Evolutionary conservation across 2,113 vertebrate species (phyloP), one percentile per base, ranked within the genome.

Genomic region (Aplodontia rufa): DNA sequence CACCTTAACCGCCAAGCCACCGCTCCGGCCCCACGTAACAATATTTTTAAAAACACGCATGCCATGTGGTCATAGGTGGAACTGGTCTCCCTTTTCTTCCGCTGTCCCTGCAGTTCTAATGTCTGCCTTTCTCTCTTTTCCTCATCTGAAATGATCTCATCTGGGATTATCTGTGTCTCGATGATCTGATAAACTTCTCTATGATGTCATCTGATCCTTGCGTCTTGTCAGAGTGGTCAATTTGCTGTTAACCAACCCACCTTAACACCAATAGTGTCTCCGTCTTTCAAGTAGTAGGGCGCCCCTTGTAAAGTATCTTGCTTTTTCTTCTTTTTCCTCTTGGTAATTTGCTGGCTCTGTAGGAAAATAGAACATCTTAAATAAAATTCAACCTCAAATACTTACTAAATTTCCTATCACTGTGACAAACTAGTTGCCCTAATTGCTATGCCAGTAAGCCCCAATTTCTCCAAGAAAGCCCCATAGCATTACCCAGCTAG

Each of bases 301-400:
- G 98, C 98, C 53, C 98, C 98, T 69, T 99, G 99, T 32, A 99
- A 98, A 69, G 97, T 99, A 76, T 99, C 99, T 7, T 98, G 95
- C 93, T 98, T 99, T 97, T 99, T 99, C 98, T 99, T 99, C 97
- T 99, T 99, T 97, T 99, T 99, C 97, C 98, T 99, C 97, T 99
- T 99, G 42, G 99, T 99, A 91, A 99, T 91, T 72, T 99, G 99
- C 95, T 99, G 99, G 24, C 93, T 99, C 99, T 99, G 91, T 71
- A 94, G 8, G 72, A 95, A 90, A 94, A 97, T 7, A 42, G 95
- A 94, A 95, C 60, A 76, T 84, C 32, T 74, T 91, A 24, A 71
- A 53, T 32, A 64, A 86, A 91, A 71, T 35, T 79, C 74, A 47
- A 22, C 12, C 47, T 91, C 47, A 86, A 69, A 30, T 84, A 81